Base-by-base conservation (phyloP, 2,888 invertebrate species). In the Saturnia japonica region DNA sequence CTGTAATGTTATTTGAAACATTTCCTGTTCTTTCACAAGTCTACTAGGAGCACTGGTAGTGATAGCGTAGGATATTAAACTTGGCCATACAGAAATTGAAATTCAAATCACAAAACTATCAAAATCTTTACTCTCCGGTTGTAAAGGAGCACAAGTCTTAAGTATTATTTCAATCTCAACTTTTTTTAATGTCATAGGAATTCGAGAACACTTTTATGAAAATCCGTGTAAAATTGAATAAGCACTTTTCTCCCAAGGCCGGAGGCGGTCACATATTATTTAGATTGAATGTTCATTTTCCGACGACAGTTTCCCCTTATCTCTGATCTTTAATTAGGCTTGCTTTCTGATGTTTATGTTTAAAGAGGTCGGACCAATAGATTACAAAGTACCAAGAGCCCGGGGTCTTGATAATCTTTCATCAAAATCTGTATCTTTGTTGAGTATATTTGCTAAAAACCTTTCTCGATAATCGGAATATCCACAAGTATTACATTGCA, bases 321-420 rank as follows among this genome's bases (percentile, higher is more conserved):
- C 28, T 62, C 34, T 64, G 16, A 40, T 40, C 40, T 64, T n/a
- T n/a, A n/a, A n/a, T n/a, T n/a, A n/a, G n/a, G 64, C 40, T 64
- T 64, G 64, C 64, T 64, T 40, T 51, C 47, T 68, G 54, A 51
- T 68, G 40, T 43, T 69, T 54, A 42, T 68, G 25, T 51, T 69
- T 69, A 57, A 69, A 60, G 22, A 57, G 22, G 47, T 57, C 57
- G 25, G 57, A 40, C 14, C 28, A 34, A 62, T 34, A 64, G 64
- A 64, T 40, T 64, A 40, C 40, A 9, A 19, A 40, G 40, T 40
- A 34, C 40, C 34, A 40, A 8, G 40, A 34, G 40, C 40, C 9
- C 12, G n/a, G 7, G 40, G 40, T 40, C 9, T 34, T 64, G 40
- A 62, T 11, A 62, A 62, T 62, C 28, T 62, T 54, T 28, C 60